These are phyloP conservation scores for Symphodus melops DNA, from an alignment of 2,113 vertebrate species.

Conservation along the genomic window DNA sequence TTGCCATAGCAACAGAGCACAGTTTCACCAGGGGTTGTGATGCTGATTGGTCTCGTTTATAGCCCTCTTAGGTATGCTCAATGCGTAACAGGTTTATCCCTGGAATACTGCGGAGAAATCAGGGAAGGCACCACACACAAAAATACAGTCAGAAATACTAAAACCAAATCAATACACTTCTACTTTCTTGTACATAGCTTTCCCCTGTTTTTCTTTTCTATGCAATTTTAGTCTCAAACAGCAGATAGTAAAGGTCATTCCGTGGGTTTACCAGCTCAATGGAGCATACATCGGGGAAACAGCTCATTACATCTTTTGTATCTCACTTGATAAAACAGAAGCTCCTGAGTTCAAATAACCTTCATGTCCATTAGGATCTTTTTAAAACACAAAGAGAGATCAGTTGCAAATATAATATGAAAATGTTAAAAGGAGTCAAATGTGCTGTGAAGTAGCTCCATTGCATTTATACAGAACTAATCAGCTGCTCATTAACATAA, in stretches of 20 bases:
- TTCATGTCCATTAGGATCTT: background rate
- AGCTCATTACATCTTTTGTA: constrained; percentile 7
- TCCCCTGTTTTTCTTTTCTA: background rate
- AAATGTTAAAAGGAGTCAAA: background rate
- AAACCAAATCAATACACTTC: background rate
- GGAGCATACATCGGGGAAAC: constrained; percentile 1
- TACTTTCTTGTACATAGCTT: background rate
- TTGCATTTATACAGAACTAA: background rate
- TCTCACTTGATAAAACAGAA: constrained; percentile 10
- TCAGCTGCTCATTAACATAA: background rate
- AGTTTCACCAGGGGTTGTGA: constrained; percentile 32
- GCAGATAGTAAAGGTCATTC: constrained; percentile 10
- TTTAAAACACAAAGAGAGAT: background rate
- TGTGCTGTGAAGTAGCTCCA: background rate
- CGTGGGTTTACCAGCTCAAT: background rate
- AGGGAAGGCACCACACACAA: background rate
- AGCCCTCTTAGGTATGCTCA: constrained; percentile 35
- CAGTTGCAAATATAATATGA: background rate
- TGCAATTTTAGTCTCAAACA: constrained; percentile 10
- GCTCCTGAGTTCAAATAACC: background rate
- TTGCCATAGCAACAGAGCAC: constrained; percentile 69
- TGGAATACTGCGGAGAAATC: constrained; percentile 27
- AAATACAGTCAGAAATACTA: constrained; percentile 1
- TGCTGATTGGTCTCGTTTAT: constrained; percentile 50
- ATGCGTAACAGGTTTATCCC: constrained; percentile 42